Conservation (phyloP, 1,140 invertebrate genomes). For the Chionoecetes opilio region DNA sequence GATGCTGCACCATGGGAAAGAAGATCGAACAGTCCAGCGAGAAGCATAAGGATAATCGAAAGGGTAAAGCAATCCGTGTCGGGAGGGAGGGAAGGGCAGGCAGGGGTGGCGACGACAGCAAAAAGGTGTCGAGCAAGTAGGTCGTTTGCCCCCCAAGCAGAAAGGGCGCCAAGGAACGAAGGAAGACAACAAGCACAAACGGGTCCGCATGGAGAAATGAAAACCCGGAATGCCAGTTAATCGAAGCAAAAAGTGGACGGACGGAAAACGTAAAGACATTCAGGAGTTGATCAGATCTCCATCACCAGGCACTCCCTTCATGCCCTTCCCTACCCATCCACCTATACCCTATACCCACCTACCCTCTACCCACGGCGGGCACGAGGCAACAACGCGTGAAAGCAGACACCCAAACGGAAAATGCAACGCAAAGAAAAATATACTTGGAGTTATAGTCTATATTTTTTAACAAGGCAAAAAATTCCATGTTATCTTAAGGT, state of each 20-base stretch:
- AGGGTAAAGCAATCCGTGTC: slow-evolving; percentile 27
- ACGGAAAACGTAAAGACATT: slow-evolving; percentile 4
- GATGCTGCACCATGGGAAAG: background rate
- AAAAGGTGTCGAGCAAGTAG: background rate
- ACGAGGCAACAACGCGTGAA: too few species aligned
- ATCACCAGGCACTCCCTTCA: background rate
- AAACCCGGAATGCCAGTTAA: background rate
- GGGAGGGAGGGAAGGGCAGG: background rate
- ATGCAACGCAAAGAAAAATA: too few species aligned
- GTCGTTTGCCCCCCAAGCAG: slow-evolving; percentile 12
- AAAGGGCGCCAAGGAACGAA: background rate
- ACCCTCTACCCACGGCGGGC: too few species aligned
- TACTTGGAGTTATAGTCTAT: too few species aligned
- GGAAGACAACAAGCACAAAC: background rate
- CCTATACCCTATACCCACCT: too few species aligned
- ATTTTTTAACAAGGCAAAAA: too few species aligned
- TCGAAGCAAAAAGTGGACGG: slow-evolving; percentile 1
- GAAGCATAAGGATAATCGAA: slow-evolving; percentile 4
- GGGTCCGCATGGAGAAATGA: background rate
- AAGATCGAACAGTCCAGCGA: background rate
- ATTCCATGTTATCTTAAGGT: too few species aligned
- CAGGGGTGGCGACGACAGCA: background rate
- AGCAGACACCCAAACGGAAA: too few species aligned
- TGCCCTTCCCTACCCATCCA: too few species aligned
- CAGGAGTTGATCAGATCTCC: background rate